phyloP scores from a whole-genome alignment of 1,140 invertebrate species.

The Leptinotarsa defecta region DNA sequence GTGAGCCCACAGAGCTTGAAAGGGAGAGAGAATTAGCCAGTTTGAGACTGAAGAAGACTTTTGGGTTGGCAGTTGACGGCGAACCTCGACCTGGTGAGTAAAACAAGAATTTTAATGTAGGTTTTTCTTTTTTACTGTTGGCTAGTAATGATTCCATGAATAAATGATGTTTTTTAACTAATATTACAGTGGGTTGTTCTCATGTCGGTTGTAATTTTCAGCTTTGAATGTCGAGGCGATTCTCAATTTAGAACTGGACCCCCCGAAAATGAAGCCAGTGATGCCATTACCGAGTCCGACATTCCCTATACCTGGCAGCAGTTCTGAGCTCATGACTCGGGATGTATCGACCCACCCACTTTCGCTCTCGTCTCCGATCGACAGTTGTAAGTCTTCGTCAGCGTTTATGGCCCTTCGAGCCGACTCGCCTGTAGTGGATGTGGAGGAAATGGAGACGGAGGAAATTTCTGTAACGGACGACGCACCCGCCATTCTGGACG shows the following conservation, averaged over 20 bases:
- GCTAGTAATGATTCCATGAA: not conserved
- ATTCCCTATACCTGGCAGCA: constrained; percentile 39
- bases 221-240: constrained; percentile 49
- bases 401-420: not conserved
- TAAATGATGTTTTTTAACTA: too few species aligned
- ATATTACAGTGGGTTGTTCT: not conserved
- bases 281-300: constrained; percentile 39
- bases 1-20: constrained; percentile 73
- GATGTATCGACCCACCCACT: not conserved
- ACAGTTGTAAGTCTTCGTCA: not conserved
- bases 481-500: not conserved
- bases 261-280: constrained; percentile 40
- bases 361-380: constrained; percentile 16
- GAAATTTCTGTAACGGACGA: constrained; percentile 6
- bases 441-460: constrained; percentile 26
- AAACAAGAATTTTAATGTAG: not conserved
- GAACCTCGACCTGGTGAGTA: constrained; percentile 47
- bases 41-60: constrained; percentile 66
- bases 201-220: constrained; percentile 21
- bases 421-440: not conserved
- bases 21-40: constrained; percentile 76
- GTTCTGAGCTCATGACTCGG: constrained; percentile 22
- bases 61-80: constrained; percentile 52
- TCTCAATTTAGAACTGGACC: constrained; percentile 47
- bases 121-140: not conserved